Conservation (phyloP, 2,888 invertebrate species). For the Mechanitis mazaeus region DNA sequence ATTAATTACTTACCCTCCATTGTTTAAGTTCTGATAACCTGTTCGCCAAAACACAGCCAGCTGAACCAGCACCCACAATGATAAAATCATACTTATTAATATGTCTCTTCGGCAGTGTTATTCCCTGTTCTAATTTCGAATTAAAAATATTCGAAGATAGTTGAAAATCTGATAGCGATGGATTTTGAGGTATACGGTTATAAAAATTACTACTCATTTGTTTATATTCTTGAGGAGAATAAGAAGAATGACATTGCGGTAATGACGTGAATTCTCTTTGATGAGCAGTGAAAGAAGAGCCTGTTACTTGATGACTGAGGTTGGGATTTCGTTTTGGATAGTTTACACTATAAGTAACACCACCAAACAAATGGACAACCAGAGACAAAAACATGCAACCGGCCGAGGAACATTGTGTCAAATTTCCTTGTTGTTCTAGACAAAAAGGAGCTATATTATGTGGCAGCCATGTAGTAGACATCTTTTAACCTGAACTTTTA, state of each 20-base stretch:
- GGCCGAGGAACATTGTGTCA: slow-evolving; percentile 77
- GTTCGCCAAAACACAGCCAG: slow-evolving; percentile 81
- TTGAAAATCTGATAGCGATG: too few species aligned
- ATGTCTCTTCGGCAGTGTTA: not conserved
- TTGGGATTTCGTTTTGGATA: slow-evolving; percentile 28
- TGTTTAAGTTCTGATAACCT: slow-evolving; percentile 77
- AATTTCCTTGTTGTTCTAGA: slow-evolving; percentile 63
- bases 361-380: slow-evolving; percentile 74
- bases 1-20: slow-evolving; percentile 66
- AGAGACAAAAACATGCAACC: slow-evolving; percentile 78
- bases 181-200: not conserved
- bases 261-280: not conserved
- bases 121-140: too few species aligned
- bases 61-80: slow-evolving; percentile 81
- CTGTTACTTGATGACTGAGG: not conserved
- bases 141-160: too few species aligned
- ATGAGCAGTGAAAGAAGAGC: not conserved
- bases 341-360: slow-evolving; percentile 55
- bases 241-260: too few species aligned
- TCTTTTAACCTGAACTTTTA: not conserved
- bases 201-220: too few species aligned
- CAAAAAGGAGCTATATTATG: slow-evolving; percentile 43
- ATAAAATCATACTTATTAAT: slow-evolving; percentile 76
- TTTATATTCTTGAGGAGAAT: too few species aligned
- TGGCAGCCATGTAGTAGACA: not conserved